These are phyloP conservation scores for Nesogale talazaci DNA, from an alignment of 2,113 vertebrate genomes.

Conservation along the genomic window DNA sequence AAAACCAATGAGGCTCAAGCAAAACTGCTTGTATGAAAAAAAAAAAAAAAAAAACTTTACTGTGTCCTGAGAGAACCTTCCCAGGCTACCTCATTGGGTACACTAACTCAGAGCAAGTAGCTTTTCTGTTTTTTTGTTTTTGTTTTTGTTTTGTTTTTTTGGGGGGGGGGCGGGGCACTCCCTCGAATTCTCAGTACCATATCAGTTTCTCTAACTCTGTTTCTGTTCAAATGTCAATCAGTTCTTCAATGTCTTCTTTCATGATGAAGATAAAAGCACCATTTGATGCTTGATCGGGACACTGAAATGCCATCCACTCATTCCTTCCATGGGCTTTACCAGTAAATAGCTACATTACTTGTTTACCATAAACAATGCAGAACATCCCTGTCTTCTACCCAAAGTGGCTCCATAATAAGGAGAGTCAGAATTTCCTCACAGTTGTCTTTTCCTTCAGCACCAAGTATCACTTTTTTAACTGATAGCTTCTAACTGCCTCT, in stretches of 20 bases:
- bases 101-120: too few relatives aligned
- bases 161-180: too few relatives aligned
- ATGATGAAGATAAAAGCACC: not conserved
- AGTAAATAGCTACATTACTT: not conserved
- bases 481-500: not conserved
- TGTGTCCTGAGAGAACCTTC: too few relatives aligned
- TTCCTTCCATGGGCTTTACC: not conserved
- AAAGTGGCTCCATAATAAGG: not conserved
- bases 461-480: not conserved
- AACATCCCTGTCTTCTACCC: not conserved
- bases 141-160: too few relatives aligned
- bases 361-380: not conserved
- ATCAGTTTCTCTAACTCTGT: not conserved
- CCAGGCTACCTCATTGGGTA: too few relatives aligned
- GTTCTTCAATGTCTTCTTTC: slow-evolving; percentile 22
- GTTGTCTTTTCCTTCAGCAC: not conserved
- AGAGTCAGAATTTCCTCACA: not conserved
- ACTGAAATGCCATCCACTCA: not conserved
- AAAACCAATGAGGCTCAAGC: too few relatives aligned
- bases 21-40: too few relatives aligned
- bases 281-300: not conserved
- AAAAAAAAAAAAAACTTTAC: too few relatives aligned
- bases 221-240: slow-evolving; percentile 1
- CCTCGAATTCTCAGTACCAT: not conserved
- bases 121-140: too few relatives aligned